Conservation (phyloP, 2,888 invertebrate species). For the Tridacna crocea region DNA sequence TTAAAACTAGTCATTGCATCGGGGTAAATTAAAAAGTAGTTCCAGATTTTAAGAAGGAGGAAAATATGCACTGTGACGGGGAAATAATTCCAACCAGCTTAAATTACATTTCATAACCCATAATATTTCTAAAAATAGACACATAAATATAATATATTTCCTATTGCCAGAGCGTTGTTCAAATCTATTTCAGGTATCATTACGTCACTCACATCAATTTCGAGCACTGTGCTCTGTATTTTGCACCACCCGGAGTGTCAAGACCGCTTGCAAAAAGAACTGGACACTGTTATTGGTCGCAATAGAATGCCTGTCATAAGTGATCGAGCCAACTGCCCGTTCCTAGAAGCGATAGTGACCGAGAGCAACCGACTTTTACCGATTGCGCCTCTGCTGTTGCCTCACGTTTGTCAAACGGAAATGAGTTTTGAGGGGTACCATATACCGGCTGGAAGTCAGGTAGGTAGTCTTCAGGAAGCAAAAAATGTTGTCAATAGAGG, state of each 20-base stretch:
- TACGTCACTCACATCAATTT: not conserved
- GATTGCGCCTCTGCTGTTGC: not conserved
- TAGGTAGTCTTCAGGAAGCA: not conserved
- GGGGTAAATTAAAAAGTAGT: no score
- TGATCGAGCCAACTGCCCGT: not conserved
- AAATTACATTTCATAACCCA: no score
- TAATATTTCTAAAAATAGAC: no score
- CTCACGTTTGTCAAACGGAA: not conserved
- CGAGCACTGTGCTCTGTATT: not conserved
- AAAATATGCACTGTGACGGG: no score
- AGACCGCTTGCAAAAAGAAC: not conserved
- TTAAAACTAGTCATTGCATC: no score
- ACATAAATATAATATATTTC: no score
- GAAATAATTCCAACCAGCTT: no score
- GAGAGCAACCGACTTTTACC: not conserved
- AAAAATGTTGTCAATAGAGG: no score
- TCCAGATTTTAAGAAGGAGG: no score
- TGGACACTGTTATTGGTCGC: not conserved
- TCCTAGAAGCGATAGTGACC: not conserved
- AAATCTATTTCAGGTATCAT: not conserved
- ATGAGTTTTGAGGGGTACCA: not conserved
- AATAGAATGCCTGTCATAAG: not conserved
- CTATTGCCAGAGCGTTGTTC: no score
- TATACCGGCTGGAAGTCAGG: not conserved
- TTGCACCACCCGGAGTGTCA: slow-evolving; percentile 8